Conservation (phyloP, 2,888 invertebrate genomes). For the Drosophila austrosaltans region DNA sequence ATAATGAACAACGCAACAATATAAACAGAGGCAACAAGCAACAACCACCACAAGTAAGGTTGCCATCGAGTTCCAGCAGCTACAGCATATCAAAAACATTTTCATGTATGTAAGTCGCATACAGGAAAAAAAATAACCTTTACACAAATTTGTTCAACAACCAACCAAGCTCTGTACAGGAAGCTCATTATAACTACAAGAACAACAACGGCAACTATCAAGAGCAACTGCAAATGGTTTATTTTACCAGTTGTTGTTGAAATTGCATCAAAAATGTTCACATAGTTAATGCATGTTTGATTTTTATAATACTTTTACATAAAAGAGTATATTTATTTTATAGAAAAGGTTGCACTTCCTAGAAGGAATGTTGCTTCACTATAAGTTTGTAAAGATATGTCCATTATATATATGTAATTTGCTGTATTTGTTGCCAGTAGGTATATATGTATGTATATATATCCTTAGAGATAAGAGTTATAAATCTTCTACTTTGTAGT, state of each 20-base stretch:
- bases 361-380: too few species aligned
- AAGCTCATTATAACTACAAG: conserved; percentile 39
- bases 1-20: conserved; percentile 75
- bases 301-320: neutral
- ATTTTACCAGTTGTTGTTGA: conserved; percentile 10
- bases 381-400: too few species aligned
- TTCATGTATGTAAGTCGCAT: neutral
- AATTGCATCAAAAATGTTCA: conserved; percentile 6
- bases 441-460: too few species aligned
- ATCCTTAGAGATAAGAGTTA: too few species aligned
- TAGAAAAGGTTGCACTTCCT: too few species aligned
- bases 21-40: conserved; percentile 34
- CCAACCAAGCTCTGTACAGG: conserved; percentile 25
- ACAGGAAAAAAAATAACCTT: neutral
- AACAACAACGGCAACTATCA: conserved; percentile 17
- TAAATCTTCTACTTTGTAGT: too few species aligned
- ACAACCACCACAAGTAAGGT: neutral
- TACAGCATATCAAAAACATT: conserved; percentile 53
- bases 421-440: too few species aligned
- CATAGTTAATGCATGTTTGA: conserved; percentile 34
- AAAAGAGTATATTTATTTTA: too few species aligned
- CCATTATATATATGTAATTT: too few species aligned
- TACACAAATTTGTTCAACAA: conserved; percentile 56
- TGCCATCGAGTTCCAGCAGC: conserved; percentile 18
- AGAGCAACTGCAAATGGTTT: conserved; percentile 8